These are phyloP conservation scores for Strigops habroptila DNA, from an alignment of 2,113 vertebrate genomes.

Conservation along the genomic window DNA sequence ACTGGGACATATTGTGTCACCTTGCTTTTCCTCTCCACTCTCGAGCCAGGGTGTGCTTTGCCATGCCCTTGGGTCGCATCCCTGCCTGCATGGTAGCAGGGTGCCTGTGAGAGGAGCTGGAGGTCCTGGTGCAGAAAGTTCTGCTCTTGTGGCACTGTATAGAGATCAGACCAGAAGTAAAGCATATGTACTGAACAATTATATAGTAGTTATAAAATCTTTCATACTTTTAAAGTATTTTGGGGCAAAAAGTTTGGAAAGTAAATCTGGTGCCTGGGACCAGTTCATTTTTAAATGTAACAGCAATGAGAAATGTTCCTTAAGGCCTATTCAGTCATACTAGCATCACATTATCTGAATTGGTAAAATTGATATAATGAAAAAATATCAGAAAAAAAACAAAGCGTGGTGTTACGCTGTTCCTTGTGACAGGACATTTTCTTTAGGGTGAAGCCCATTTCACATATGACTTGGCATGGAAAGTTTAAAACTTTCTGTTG, in stretches of 20 bases:
- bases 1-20: not conserved
- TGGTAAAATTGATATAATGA: not conserved
- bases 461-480: not conserved
- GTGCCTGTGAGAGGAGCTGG: not conserved
- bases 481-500: not conserved
- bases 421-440: not conserved
- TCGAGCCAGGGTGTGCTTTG: not conserved
- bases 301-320: not conserved
- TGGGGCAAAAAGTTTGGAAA: not conserved
- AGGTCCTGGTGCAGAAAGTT: not conserved
- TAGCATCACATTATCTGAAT: not conserved
- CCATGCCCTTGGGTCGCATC: not conserved
- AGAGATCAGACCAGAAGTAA: not conserved
- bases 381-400: not conserved
- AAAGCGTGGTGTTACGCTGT: rapidly evolving
- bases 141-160: not conserved
- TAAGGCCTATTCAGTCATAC: not conserved
- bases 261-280: not conserved
- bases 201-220: not conserved
- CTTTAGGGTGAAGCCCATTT: not conserved
- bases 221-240: not conserved
- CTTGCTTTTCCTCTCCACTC: not conserved
- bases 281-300: not conserved
- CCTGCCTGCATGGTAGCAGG: not conserved
- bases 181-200: not conserved